Evolutionary conservation across 2,113 vertebrate species (phyloP).

Genomic region (Paratilapia polleni): DNA sequence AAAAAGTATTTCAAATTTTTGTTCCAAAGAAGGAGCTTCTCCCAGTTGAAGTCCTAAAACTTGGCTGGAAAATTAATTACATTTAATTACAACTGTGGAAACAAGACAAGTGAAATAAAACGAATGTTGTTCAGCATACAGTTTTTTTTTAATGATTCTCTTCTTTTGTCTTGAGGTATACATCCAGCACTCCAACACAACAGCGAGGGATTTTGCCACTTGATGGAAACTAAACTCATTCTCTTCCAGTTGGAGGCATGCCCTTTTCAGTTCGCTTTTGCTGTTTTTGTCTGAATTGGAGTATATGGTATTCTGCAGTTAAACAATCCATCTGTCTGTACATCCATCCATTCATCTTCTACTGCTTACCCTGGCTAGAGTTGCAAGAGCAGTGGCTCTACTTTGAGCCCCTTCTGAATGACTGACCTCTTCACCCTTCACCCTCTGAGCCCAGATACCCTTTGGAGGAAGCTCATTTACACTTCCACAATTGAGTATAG

Average conservation of each 20-base stretch:
- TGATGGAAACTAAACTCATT: accelerated
- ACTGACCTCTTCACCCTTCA: not conserved
- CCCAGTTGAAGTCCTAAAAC: accelerated
- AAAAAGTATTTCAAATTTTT: not conserved
- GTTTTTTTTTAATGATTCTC: not conserved
- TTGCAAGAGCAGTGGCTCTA: not conserved
- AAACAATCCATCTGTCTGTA: not conserved
- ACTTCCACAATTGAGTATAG: not conserved
- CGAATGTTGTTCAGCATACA: not conserved
- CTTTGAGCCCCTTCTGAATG: not conserved
- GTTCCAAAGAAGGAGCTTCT: not conserved
- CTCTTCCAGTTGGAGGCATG: accelerated
- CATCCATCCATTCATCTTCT: not conserved
- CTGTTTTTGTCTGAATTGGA: too few species aligned
- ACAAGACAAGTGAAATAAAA: not conserved
- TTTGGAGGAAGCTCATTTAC: not conserved
- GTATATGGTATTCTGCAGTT: not conserved
- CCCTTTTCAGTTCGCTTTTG: too few species aligned
- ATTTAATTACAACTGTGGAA: not conserved
- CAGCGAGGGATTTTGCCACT: not conserved
- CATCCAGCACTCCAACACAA: not conserved
- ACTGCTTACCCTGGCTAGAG: not conserved
- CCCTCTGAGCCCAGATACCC: too few species aligned
- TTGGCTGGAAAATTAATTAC: not conserved
- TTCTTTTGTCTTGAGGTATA: not conserved